phyloP scores from a whole-genome alignment of 2,888 invertebrate species.

The Gnatocerus cornutus region DNA sequence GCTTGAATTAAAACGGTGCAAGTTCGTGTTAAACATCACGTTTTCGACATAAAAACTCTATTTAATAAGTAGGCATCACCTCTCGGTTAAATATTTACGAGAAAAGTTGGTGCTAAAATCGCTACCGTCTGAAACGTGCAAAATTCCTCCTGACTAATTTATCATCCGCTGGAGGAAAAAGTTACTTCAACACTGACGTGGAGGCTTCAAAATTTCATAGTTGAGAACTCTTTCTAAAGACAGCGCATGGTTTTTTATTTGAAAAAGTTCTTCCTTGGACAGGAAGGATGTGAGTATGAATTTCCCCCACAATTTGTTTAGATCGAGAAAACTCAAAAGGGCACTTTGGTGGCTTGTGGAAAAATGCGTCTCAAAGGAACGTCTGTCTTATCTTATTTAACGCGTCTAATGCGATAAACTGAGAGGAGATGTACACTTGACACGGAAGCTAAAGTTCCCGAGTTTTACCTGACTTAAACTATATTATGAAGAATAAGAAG shows the following conservation, averaged over 20 bases:
- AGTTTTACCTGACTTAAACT: constrained; percentile 1
- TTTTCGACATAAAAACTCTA: background rate
- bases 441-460: constrained; percentile 1
- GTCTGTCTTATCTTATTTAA: constrained; percentile 40
- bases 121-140: background rate
- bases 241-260: constrained; percentile 11
- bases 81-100: background rate
- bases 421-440: constrained; percentile 2
- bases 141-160: constrained; percentile 17
- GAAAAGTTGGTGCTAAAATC: background rate
- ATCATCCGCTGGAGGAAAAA: constrained; percentile 32
- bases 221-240: constrained; percentile 8
- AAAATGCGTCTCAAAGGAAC: constrained; percentile 38
- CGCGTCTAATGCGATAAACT: constrained; percentile 37
- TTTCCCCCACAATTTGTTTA: constrained; percentile 38
- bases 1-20: background rate
- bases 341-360: constrained; percentile 32
- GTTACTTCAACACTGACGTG: constrained; percentile 29
- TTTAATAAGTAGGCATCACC: background rate
- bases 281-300: constrained; percentile 22
- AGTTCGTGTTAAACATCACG: background rate
- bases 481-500: background rate
- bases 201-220: constrained; percentile 32
- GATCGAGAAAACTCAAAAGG: constrained; percentile 39
- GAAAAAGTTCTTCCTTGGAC: background rate